Base-by-base conservation (phyloP, 2,888 invertebrate species). In the Cephus nigrinus region DNA sequence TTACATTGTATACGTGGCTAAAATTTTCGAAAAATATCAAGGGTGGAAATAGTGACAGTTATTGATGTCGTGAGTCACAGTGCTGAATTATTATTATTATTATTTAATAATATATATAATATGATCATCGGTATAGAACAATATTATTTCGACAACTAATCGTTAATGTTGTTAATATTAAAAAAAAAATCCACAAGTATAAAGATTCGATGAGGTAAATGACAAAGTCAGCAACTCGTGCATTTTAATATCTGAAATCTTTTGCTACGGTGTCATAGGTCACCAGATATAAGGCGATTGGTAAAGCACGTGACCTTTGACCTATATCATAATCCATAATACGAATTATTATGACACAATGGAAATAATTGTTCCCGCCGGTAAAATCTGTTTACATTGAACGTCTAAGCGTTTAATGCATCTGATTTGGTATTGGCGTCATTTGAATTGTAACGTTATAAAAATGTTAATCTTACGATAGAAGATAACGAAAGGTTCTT, bases 1-100 rank as follows among this genome's bases (percentile, higher is more conserved):
- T 80, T 80, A 78, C 79, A 77, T 73, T 55, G 55, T 55, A 55
- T 55, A 55, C 55, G 55, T 55, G 55, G 55, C 23, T 15, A 23
- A 55, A 55, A 55, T 55, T 55, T 23, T 55, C 55, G 55, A 55
- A 23, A 23, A 23, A 55, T 55, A 40, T 15, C 0, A 23, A 9
- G 55, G 55, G 55, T 55, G 55, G 5, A 23, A 9, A 55, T 15
- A 55, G 23, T 23, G 55, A 55, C 55, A 55, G 55, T 55, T 55
- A 55, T 55, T 23, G 55, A 55, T 55, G 55, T 23, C 55, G 23
- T 55, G 55, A 55, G 55, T 55, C 55, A 55, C 23, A 2, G 23
- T 23, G 23, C 23, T 23, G 55, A 55, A 55, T 55, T 15, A 23
- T 40, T 5, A 5, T 55, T 55, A 23, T 23, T 1, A 15, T 55